A percentile compares a stretch with the other conserved stretches of the same genome.
Evolutionary conservation across 2,888 invertebrate species (phyloP).

Genomic region (Diloba caeruleocephala): DNA sequence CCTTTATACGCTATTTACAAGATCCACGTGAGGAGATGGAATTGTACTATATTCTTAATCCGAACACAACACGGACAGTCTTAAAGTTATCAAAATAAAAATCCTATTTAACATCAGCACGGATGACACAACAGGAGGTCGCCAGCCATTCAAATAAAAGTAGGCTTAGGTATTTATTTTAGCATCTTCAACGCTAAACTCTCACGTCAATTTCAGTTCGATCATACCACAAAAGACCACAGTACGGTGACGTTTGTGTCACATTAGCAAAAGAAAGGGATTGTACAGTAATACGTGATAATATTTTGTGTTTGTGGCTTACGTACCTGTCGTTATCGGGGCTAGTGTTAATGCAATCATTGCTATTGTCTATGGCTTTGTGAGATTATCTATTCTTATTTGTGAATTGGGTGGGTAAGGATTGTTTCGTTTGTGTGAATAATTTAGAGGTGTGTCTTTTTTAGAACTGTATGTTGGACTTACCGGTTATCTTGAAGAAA

Average conservation of each 20-base stretch:
- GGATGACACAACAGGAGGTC: constrained; percentile 25
- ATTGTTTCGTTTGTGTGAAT: constrained; percentile 23
- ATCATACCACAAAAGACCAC: constrained; percentile 65
- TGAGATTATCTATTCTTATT: constrained; percentile 42
- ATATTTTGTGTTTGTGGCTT: constrained; percentile 61
- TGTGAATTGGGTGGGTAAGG: constrained; percentile 12
- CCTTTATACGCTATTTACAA: too few species aligned
- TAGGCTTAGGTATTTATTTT: constrained; percentile 19
- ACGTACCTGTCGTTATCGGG: constrained; percentile 56
- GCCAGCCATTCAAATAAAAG: not conserved
- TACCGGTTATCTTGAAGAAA: too few species aligned
- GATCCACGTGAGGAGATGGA: too few species aligned
- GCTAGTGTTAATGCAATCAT: constrained; percentile 49
- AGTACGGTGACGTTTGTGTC: constrained; percentile 23
- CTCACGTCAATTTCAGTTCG: constrained; percentile 80
- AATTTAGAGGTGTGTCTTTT: constrained; percentile 11
- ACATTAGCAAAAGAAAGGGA: constrained; percentile 39
- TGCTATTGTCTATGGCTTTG: constrained; percentile 54
- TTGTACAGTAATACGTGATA: constrained; percentile 68
- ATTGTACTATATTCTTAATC: too few species aligned
- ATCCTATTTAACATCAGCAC: constrained; percentile 7
- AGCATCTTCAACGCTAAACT: constrained; percentile 38
- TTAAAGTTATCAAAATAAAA: not conserved
- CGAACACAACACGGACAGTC: too few species aligned
- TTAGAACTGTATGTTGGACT: constrained; percentile 1